A percentile compares a stretch with the other conserved stretches of the same genome.
Evolutionary conservation across 1,140 invertebrate genomes (phyloP).

Genomic region (Pseudomyrmex pallidus): DNA sequence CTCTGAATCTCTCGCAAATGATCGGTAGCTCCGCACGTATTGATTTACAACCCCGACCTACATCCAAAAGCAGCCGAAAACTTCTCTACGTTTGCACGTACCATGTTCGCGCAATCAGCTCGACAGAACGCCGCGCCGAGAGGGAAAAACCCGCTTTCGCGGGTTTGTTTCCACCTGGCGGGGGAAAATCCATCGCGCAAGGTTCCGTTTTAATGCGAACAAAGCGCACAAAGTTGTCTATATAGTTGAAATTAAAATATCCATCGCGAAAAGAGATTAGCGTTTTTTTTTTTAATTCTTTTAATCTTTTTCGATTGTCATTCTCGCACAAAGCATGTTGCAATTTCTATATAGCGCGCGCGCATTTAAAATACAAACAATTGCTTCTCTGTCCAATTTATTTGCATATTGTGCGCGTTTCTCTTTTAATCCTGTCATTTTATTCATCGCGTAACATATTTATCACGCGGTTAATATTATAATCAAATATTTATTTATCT

Average conservation of each 20-base stretch:
- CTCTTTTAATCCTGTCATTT: too few species aligned
- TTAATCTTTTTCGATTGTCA: neutral
- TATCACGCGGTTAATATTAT: neutral
- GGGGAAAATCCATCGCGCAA: neutral
- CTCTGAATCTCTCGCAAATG: slow-evolving; percentile 35
- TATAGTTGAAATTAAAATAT: slow-evolving; percentile 1
- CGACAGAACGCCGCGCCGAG: neutral
- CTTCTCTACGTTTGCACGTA: slow-evolving; percentile 36
- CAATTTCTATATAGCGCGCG: too few species aligned
- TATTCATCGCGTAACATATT: neutral
- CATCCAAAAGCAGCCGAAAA: slow-evolving; percentile 42
- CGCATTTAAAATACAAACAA: too few species aligned
- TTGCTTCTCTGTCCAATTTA: too few species aligned
- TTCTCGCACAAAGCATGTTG: too few species aligned
- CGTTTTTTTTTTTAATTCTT: too few species aligned
- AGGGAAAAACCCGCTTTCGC: neutral
- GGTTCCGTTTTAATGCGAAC: slow-evolving; percentile 3
- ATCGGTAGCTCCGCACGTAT: slow-evolving; percentile 46
- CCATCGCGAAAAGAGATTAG: too few species aligned
- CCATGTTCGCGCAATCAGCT: slow-evolving; percentile 35
- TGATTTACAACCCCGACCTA: slow-evolving; percentile 39
- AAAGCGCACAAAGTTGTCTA: neutral
- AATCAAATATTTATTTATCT: too few species aligned
- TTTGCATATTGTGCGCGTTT: too few species aligned
- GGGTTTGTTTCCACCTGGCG: neutral